Evolutionary conservation across 2,113 vertebrate species (phyloP).

Genomic region (Baryphthengus martii): DNA sequence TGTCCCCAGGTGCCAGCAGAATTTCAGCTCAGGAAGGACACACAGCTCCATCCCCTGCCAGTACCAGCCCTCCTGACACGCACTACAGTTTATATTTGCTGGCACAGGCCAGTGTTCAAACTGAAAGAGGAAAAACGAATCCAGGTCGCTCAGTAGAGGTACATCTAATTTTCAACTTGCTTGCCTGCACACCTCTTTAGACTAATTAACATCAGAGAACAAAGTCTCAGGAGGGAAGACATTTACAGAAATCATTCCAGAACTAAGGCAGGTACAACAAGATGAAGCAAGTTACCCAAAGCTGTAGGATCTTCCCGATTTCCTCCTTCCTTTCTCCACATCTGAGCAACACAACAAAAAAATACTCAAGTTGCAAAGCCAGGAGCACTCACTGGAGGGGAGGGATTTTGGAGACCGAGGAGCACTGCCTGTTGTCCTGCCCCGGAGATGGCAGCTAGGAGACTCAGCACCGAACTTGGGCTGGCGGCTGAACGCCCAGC

Average conservation of each 20-base stretch:
- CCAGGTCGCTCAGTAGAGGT: background rate
- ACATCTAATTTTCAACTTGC: background rate
- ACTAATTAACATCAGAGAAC: background rate
- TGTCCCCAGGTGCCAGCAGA: fast-evolving
- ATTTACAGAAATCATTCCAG: background rate
- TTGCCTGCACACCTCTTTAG: too few relatives aligned
- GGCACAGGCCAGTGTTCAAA: background rate
- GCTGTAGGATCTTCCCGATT: background rate
- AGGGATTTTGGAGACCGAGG: background rate
- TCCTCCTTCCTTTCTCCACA: background rate
- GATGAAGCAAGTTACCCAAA: background rate
- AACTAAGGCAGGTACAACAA: background rate
- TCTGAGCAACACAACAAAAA: background rate
- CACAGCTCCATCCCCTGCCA: background rate
- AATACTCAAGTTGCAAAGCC: fast-evolving
- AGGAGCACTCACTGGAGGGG: fast-evolving
- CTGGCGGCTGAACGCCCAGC: background rate
- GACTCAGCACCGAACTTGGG: fast-evolving
- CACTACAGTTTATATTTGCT: background rate
- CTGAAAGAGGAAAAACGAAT: background rate
- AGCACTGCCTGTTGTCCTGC: background rate
- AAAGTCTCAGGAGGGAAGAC: background rate
- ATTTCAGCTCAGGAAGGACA: background rate
- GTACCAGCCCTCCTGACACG: background rate
- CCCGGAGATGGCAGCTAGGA: background rate